phyloP scores from a whole-genome alignment of 2,113 vertebrate species.

The Coryphaenoides rupestris region DNA sequence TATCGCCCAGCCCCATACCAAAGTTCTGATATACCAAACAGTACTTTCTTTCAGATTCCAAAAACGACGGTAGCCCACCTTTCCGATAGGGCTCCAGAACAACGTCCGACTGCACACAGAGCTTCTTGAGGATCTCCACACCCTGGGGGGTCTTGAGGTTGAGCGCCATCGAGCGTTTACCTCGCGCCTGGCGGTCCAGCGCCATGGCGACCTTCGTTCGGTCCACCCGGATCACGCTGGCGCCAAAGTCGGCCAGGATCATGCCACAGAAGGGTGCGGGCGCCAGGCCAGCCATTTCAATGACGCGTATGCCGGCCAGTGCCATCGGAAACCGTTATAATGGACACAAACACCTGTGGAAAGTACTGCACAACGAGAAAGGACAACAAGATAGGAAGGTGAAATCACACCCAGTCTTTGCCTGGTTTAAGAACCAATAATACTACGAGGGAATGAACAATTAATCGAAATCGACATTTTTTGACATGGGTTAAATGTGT shows the following conservation, averaged over 20 bases:
- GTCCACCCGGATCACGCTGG: constrained; percentile 84
- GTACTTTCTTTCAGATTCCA: no score
- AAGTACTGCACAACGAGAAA: no score
- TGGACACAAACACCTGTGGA: neutral
- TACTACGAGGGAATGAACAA: no score
- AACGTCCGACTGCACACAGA: constrained; percentile 80
- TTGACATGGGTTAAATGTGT: no score
- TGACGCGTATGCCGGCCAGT: constrained; percentile 75
- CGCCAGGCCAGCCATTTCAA: constrained; percentile 89
- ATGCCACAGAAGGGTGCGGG: constrained; percentile 90
- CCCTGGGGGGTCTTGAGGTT: constrained; percentile 79
- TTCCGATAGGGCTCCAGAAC: constrained; percentile 86
- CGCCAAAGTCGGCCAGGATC: constrained; percentile 91
- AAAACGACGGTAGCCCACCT: constrained; percentile 71
- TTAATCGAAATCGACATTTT: no score
- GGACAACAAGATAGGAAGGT: neutral
- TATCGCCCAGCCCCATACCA: no score
- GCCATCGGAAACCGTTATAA: constrained; percentile 67
- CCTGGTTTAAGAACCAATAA: no score
- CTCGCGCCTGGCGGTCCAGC: constrained; percentile 70
- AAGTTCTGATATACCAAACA: no score
- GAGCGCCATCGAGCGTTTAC: constrained; percentile 83
- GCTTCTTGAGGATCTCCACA: constrained; percentile 61
- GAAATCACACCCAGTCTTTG: no score
- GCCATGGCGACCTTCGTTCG: constrained; percentile 37